These are phyloP conservation scores for Eriocheir sinensis DNA, from an alignment of 1,140 invertebrate species.

Conservation along the genomic window DNA sequence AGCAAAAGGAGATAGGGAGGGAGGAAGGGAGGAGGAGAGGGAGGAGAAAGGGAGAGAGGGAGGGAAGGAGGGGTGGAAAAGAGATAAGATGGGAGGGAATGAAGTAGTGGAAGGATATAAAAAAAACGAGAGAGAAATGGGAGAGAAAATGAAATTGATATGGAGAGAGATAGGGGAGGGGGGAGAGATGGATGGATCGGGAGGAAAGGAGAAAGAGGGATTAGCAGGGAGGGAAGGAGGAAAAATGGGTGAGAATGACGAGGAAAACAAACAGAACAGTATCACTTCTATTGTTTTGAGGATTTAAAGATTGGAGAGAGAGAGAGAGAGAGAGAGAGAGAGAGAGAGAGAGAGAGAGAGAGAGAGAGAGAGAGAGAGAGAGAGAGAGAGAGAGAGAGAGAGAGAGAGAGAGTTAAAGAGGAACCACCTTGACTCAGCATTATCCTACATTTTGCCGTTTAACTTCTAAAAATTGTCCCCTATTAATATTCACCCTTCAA, in stretches of 20 bases:
- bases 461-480: too few species aligned
- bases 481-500: too few species aligned
- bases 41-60: not conserved
- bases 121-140: not conserved
- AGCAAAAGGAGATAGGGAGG: not conserved
- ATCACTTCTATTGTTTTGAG: too few species aligned
- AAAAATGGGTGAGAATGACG: conserved; percentile 22
- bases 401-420: conserved; percentile 1
- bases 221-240: not conserved
- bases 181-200: not conserved
- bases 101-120: not conserved
- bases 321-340: not conserved
- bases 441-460: not conserved
- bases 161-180: too few species aligned
- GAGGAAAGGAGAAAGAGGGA: not conserved
- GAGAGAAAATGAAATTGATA: not conserved
- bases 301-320: too few species aligned
- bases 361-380: conserved; percentile 17
- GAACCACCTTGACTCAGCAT: not conserved
- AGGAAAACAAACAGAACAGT: too few species aligned
- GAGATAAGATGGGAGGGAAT: not conserved
- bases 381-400: conserved; percentile 22
- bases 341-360: not conserved
- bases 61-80: not conserved
- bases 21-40: not conserved